Evolutionary conservation across 2,888 invertebrate genomes (phyloP).

Genomic region (Amblyteles armatorius): DNA sequence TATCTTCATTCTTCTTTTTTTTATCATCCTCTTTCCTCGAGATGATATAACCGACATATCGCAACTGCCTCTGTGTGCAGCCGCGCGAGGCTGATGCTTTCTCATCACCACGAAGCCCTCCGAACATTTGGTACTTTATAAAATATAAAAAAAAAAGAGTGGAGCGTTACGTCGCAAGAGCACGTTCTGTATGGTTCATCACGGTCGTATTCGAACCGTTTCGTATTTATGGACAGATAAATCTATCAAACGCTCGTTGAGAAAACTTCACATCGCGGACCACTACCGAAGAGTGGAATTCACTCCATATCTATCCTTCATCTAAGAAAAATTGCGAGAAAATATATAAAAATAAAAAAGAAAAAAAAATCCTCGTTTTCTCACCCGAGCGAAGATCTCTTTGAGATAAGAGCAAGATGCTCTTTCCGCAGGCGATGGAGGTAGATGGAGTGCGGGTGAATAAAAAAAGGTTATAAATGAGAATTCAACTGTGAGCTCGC

Average conservation of each 20-base stretch:
- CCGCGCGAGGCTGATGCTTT: slow-evolving; percentile 25
- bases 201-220: not conserved
- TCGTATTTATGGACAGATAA: not conserved
- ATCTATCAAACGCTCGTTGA: slow-evolving; percentile 3
- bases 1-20: not conserved
- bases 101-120: slow-evolving; percentile 25
- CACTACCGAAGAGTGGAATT: slow-evolving; percentile 15
- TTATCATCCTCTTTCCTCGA: slow-evolving; percentile 10
- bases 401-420: not conserved
- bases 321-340: not conserved
- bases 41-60: slow-evolving; percentile 7
- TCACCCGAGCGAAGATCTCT: not conserved
- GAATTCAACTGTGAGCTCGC: not conserved
- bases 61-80: slow-evolving; percentile 19
- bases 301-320: not conserved
- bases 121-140: not conserved
- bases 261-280: not conserved
- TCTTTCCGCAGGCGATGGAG: not conserved
- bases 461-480: not conserved
- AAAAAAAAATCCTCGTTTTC: not conserved
- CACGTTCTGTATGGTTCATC: not conserved
- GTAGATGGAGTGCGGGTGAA: not conserved
- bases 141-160: not conserved
- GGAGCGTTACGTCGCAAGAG: slow-evolving; percentile 2
- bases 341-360: not conserved